Percentiles rank a stretch among this genome's conserved stretches.
These are phyloP conservation scores for Tadarida brasiliensis DNA, from an alignment of 2,797 vertebrate species.

Conservation along the genomic window DNA sequence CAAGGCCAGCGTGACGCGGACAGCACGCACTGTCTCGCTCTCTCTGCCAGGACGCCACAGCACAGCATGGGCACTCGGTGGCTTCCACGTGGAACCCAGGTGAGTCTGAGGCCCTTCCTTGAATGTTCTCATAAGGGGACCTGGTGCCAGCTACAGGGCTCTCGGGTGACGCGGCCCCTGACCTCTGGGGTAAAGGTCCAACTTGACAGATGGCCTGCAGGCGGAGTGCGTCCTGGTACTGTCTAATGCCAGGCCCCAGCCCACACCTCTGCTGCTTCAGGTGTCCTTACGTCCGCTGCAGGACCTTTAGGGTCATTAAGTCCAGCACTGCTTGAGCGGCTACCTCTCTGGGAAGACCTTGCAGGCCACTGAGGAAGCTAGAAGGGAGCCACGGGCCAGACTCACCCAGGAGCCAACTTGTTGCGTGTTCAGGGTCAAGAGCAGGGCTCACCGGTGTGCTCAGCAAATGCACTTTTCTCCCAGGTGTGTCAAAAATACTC, in stretches of 20 bases:
- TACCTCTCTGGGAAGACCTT: neutral
- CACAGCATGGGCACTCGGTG: neutral
- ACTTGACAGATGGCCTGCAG: neutral
- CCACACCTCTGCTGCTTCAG: neutral
- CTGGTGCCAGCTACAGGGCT: too few species aligned
- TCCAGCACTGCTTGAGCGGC: neutral
- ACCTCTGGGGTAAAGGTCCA: neutral
- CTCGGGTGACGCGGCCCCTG: neutral
- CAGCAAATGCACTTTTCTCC: neutral
- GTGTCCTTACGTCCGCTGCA: rapidly evolving
- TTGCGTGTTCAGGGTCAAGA: neutral
- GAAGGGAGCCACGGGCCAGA: neutral
- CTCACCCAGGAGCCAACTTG: neutral
- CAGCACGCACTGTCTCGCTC: neutral
- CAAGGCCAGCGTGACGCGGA: neutral
- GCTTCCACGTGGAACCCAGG: neutral
- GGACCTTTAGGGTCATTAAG: neutral
- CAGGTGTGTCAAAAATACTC: neutral
- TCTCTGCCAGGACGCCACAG: neutral
- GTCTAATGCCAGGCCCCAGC: rapidly evolving
- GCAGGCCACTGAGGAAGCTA: neutral
- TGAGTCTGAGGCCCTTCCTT: neutral
- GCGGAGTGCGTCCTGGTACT: too few species aligned
- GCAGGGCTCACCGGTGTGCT: rapidly evolving
- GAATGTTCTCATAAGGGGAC: neutral